Evolutionary conservation across 1,140 invertebrate species (phyloP).

Genomic region (silkworm (Bombyx mori)): ASM3026992v2 NC_085132.1:9548501-9549000

Average conservation of each 20-base stretch:
- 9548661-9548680: conserved; percentile 46
- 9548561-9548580: no score
- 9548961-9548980: background rate
- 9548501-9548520: no score
- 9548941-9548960: background rate
- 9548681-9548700: conserved; percentile 63
- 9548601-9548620: no score
- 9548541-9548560: no score
- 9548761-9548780: conserved; percentile 37
- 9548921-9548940: background rate
- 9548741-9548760: conserved; percentile 52
- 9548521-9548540: no score
- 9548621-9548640: no score
- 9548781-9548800: conserved; percentile 25
- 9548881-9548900: conserved; percentile 18
- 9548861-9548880: conserved; percentile 14
- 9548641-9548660: conserved; percentile 19
- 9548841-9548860: conserved; percentile 2
- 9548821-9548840: conserved; percentile 3
- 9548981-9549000: background rate
- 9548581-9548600: no score
- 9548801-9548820: conserved; percentile 19
- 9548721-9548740: conserved; percentile 28
- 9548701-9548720: conserved; percentile 23
- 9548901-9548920: conserved; percentile 1